Evolutionary conservation across 2,113 vertebrate genomes (phyloP).

Genomic region (Dasyprocta punctata): DNA sequence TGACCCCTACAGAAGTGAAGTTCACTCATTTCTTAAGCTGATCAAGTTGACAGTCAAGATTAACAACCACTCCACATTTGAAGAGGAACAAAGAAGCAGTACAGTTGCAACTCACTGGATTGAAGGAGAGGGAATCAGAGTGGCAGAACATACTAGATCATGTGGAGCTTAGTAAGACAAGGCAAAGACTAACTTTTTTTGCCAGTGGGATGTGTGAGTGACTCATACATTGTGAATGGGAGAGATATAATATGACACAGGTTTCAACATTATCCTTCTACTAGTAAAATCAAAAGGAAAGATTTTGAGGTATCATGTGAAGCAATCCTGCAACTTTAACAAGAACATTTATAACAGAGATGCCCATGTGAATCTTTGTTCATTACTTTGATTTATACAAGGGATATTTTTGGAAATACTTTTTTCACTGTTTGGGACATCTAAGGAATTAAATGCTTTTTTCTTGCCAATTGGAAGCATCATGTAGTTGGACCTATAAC

Average conservation of each 20-base stretch:
- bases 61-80: background rate
- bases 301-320: background rate
- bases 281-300: background rate
- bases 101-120: background rate
- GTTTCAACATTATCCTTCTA: background rate
- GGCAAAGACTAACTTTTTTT: background rate
- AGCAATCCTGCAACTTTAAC: background rate
- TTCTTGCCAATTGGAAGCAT: background rate
- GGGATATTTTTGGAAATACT: background rate
- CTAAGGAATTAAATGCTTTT: background rate
- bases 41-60: background rate
- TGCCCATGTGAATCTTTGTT: background rate
- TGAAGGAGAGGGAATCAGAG: background rate
- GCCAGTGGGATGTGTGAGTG: background rate
- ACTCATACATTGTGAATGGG: background rate
- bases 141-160: rapidly evolving
- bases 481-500: background rate
- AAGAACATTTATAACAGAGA: slow-evolving; percentile 7
- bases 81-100: background rate
- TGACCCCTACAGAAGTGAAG: background rate
- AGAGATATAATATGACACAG: background rate
- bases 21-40: background rate
- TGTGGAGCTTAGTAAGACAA: background rate
- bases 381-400: slow-evolving; percentile 62
- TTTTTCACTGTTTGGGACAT: background rate